Base-by-base conservation (phyloP, 2,797 vertebrate species). In the Pempheris klunzingeri region DNA sequence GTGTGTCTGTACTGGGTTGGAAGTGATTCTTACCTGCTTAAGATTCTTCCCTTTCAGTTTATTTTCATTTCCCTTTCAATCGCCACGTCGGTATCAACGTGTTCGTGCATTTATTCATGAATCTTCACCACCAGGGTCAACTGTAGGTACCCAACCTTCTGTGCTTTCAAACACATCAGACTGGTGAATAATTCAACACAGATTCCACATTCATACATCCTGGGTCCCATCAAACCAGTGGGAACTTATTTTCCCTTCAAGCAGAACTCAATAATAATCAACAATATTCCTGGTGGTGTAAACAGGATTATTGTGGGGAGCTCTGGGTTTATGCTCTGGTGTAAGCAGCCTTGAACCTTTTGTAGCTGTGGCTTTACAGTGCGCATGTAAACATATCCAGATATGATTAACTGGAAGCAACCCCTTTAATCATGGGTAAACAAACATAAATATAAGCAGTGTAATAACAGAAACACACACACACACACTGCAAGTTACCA, bases 221-320 rank as follows among this genome's bases (percentile, higher is more conserved):
- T 55, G 39, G 67, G 39, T 47, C 34, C 20, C 0, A 77, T 53
- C 46, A 77, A 50, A 65, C 36, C 53, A 43, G n/a, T 11, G 30
- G 50, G 1, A 62, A 44, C 9, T 12, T 17, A n/a, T 36, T 57
- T 39, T 30, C 24, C 41, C 43, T 64, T 77, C 11, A n/a, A 36
- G 34, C 66, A 34, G 59, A 77, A 43, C 14, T 57, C 38, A 55
- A 49, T 65, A 52, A 64, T 76, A 43, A 68, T 72, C 62, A 61
- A 34, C n/a, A 4, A 9, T 39, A 50, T 65, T 64, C 54, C 34
- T 32, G 50, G 46, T 10, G 64, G 36, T 26, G 63, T 55, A 77
- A 80, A 77, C 47, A 69, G 36, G 53, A 73, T 68, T 62, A 73
- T 24, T 24, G 50, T 49, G 50, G 30, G 15, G 10, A 38, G 38